Evolutionary conservation across 2,888 invertebrate species (phyloP).

Genomic region (Catocala nupta): DNA sequence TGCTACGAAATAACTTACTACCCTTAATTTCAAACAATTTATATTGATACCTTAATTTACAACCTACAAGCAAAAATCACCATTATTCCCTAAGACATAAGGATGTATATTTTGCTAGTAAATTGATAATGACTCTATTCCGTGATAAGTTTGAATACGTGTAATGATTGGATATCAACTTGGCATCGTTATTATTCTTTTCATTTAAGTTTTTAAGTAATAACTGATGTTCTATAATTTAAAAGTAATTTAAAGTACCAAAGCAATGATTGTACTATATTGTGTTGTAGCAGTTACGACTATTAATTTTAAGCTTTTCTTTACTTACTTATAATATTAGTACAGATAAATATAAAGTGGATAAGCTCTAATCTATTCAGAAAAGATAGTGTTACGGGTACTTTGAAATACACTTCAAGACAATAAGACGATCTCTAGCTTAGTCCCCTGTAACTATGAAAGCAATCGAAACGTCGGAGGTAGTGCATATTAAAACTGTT

Average conservation of each 20-base stretch:
- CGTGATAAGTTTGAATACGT: slow-evolving; percentile 54
- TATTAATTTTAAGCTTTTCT: too few relatives aligned
- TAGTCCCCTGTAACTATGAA: too few relatives aligned
- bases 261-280: too few relatives aligned
- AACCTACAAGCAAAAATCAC: slow-evolving; percentile 13
- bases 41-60: slow-evolving; percentile 15
- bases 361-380: too few relatives aligned
- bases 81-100: not conserved
- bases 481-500: too few relatives aligned
- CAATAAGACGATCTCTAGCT: too few relatives aligned
- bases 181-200: slow-evolving; percentile 33
- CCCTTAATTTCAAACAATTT: slow-evolving; percentile 55
- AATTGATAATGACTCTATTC: slow-evolving; percentile 65
- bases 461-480: too few relatives aligned
- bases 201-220: slow-evolving; percentile 39
- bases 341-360: not conserved
- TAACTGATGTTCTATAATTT: slow-evolving; percentile 18
- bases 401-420: too few relatives aligned
- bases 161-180: slow-evolving; percentile 43
- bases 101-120: not conserved
- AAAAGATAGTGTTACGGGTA: too few relatives aligned
- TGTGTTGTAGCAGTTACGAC: too few relatives aligned
- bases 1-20: slow-evolving; percentile 48
- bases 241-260: too few relatives aligned
- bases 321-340: too few relatives aligned